Percentiles rank a stretch among this genome's conserved stretches.
These are phyloP conservation scores for Lasioglossum villosulum DNA, from an alignment of 2,888 invertebrate species.

Conservation along the genomic window DNA sequence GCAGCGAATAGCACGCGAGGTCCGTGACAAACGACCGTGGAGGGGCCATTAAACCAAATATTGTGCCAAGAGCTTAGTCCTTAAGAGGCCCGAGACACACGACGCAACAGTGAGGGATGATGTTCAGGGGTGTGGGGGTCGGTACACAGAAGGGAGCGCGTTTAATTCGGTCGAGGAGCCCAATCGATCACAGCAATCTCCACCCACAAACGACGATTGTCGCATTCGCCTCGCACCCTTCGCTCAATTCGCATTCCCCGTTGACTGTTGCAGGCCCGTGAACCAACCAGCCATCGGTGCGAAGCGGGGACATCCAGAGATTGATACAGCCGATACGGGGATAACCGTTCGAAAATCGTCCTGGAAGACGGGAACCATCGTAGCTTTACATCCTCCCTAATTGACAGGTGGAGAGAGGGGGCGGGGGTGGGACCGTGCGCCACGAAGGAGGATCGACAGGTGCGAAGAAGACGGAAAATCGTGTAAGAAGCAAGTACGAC, in stretches of 20 bases:
- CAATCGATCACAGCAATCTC: conserved; percentile 14
- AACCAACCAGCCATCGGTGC: conserved; percentile 30
- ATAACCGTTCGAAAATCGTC: conserved; percentile 67
- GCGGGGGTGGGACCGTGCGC: conserved; percentile 57
- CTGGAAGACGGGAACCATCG: conserved; percentile 59
- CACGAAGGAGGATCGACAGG: background rate
- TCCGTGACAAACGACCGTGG: background rate
- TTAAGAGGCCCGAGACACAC: conserved; percentile 4
- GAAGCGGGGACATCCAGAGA: conserved; percentile 27
- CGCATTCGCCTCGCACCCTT: background rate
- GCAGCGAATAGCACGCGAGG: background rate
- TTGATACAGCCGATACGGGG: conserved; percentile 49
- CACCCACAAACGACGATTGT: background rate
- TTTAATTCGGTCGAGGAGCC: conserved; percentile 10
- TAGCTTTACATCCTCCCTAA: conserved; percentile 77
- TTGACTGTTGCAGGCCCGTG: conserved; percentile 63
- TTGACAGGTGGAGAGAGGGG: conserved; percentile 73
- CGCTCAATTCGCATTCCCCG: conserved; percentile 36
- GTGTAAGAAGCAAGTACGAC: background rate
- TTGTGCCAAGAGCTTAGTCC: conserved; percentile 8
- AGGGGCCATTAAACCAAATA: background rate
- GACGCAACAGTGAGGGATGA: background rate
- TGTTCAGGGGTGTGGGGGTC: background rate
- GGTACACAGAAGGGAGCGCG: background rate
- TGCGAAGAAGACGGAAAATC: background rate